Percentiles rank a stretch among this genome's conserved stretches.
Evolutionary conservation across 2,888 invertebrate genomes (phyloP).

Genomic region (Platycheirus albimanus): DNA sequence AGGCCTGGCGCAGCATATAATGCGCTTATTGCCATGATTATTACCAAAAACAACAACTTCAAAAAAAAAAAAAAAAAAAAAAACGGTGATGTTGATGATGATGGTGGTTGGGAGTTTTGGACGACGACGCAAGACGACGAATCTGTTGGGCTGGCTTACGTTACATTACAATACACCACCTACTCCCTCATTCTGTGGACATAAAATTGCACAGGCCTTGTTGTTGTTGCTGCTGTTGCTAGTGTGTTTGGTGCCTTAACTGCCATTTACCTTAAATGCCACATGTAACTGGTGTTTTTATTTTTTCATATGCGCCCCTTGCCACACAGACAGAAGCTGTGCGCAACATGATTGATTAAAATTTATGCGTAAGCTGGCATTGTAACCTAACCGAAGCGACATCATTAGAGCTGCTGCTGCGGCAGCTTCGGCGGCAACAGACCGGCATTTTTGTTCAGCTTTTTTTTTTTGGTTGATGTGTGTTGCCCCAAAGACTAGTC

Average conservation of each 20-base stretch:
- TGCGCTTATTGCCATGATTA: conserved; percentile 62
- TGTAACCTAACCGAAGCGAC: conserved; percentile 58
- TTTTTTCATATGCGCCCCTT: background rate
- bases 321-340: conserved; percentile 53
- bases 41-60: conserved; percentile 28
- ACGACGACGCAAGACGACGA: too few species aligned
- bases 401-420: conserved; percentile 50
- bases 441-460: background rate
- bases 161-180: conserved; percentile 40
- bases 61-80: too few species aligned
- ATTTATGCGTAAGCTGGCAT: conserved; percentile 71
- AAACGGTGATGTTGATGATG: conserved; percentile 41
- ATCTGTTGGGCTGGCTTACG: conserved; percentile 22
- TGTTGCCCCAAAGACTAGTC: conserved; percentile 9
- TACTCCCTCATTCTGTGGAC: conserved; percentile 42
- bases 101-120: conserved; percentile 12
- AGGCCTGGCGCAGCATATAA: conserved; percentile 38
- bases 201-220: conserved; percentile 38
- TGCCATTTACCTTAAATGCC: conserved; percentile 51
- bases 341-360: conserved; percentile 69
- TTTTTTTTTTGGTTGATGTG: background rate
- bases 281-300: conserved; percentile 18
- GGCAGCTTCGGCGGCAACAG: background rate
- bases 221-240: too few species aligned
- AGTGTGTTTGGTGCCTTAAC: conserved; percentile 26